A percentile compares a stretch with the other conserved stretches of the same genome.
These are phyloP conservation scores for Phylloscopus trochilus DNA, from an alignment of 2,113 vertebrate species.

Conservation along the genomic window DNA sequence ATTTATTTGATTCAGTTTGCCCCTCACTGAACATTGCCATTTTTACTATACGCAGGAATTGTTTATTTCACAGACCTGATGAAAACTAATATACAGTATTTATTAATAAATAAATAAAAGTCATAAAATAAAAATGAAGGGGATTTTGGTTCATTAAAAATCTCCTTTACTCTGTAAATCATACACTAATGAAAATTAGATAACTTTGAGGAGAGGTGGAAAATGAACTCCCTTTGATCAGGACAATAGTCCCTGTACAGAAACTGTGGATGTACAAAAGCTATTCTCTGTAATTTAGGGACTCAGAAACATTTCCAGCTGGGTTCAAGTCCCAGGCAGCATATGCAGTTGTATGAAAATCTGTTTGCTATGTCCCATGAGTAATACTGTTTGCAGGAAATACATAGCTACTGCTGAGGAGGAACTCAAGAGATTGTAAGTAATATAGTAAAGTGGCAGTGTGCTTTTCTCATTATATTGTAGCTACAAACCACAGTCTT, in stretches of 20 bases:
- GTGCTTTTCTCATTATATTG: not conserved
- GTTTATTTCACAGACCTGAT: not conserved
- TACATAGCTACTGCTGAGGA: not conserved
- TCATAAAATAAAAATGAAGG: not conserved
- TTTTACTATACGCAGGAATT: not conserved
- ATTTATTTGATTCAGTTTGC: not conserved
- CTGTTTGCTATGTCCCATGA: not conserved
- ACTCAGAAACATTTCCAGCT: not conserved
- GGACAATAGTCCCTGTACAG: not conserved
- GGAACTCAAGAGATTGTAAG: not conserved
- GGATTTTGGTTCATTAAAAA: not conserved
- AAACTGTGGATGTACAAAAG: not conserved
- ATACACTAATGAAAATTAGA: not conserved
- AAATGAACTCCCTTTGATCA: not conserved
- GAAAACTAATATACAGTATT: not conserved
- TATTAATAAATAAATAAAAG: not conserved
- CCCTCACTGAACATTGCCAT: fast-evolving
- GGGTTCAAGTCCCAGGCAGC: not conserved
- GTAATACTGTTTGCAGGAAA: not conserved
- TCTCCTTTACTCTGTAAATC: not conserved
- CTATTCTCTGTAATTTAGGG: not conserved
- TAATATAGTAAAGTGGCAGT: not conserved
- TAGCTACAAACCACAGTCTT: not conserved
- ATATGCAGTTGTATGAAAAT: not conserved
- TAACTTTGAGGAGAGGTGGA: not conserved